A percentile compares a stretch with the other conserved stretches of the same genome.
Conservation (phyloP, 2,113 vertebrate species). For the Thamnaconus septentrionalis region DNA sequence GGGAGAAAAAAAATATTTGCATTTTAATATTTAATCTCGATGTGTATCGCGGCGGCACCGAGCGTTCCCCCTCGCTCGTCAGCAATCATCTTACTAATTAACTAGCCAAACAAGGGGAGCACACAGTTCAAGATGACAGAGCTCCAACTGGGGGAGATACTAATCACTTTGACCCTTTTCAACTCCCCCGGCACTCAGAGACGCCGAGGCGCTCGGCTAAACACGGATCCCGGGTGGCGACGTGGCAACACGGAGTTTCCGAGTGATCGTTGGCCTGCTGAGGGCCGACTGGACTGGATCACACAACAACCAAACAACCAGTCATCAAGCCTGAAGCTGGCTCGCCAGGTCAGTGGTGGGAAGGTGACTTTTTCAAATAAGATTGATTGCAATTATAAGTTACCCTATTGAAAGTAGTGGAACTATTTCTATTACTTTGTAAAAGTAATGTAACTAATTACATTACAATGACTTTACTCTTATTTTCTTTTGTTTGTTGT, state of each 20-base stretch:
- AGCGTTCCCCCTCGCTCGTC: conserved; percentile 37
- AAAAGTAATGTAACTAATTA: too few relatives aligned
- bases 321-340: too few relatives aligned
- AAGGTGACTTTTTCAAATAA: too few relatives aligned
- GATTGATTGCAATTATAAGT: too few relatives aligned
- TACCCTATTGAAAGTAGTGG: too few relatives aligned
- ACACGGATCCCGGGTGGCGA: conserved; percentile 11
- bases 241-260: background rate
- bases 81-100: conserved; percentile 58
- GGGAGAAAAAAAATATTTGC: conserved; percentile 16
- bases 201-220: conserved; percentile 14
- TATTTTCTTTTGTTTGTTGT: too few relatives aligned
- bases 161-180: conserved; percentile 57
- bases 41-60: conserved; percentile 7
- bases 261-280: too few relatives aligned
- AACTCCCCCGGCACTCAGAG: conserved; percentile 18
- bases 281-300: too few relatives aligned
- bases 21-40: conserved; percentile 25
- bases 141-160: conserved; percentile 47
- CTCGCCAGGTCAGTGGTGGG: too few relatives aligned
- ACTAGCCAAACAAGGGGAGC: conserved; percentile 47
- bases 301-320: too few relatives aligned
- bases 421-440: too few relatives aligned
- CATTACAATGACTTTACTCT: too few relatives aligned
- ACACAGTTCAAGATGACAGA: conserved; percentile 48